Base-by-base conservation (phyloP, 2,888 invertebrate genomes). In the Trimorus sp. region DNA sequence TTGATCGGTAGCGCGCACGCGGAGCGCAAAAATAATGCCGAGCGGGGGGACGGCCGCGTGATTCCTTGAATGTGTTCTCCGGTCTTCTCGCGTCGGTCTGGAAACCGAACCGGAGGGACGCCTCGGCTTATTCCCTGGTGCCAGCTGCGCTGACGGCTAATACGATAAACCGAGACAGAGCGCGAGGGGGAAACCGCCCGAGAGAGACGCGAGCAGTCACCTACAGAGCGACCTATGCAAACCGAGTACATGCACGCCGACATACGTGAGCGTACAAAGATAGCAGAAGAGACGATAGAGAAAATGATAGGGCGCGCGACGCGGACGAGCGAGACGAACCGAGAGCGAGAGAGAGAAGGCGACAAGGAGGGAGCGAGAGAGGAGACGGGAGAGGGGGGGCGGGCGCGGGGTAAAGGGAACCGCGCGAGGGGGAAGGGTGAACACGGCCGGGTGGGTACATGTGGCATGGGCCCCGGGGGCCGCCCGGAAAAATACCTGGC, bases 401-500 rank as follows among this genome's bases (percentile, higher is more conserved):
- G 79, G 79, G 84, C 77, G 79, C 78, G 71, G 83, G 85, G 84
- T 83, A 85, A 84, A 74, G 84, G 90, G 89, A 89, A 90, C 89
- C 90, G 90, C 88, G 89, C 88, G 86, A 89, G 86, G 88, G 91
- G 90, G 90, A 91, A 90, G 89, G 89, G 83, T 89, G 90, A 89
- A 86, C 88, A 89, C 89, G 90, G 89, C 90, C 89, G 90, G 89
- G 90, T 90, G 90, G 91, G 88, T 90, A 87, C 86, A n/a, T 89
- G 90, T 90, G 90, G 90, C 90, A 90, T 91, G 89, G 90, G 89
- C 90, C 86, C 86, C 86, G 84, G 80, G 89, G 91, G 90, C 91
- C 91, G 90, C 91, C 90, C 91, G 89, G 90, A 90, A 90, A 89
- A 90, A 90, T 90, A 87, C 88, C 88, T 89, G 89, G 89, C 90